Evolutionary conservation across 2,797 vertebrate genomes (phyloP), one percentile per base, ranked within the genome.

Genomic region (Thamnophis elegans): DNA sequence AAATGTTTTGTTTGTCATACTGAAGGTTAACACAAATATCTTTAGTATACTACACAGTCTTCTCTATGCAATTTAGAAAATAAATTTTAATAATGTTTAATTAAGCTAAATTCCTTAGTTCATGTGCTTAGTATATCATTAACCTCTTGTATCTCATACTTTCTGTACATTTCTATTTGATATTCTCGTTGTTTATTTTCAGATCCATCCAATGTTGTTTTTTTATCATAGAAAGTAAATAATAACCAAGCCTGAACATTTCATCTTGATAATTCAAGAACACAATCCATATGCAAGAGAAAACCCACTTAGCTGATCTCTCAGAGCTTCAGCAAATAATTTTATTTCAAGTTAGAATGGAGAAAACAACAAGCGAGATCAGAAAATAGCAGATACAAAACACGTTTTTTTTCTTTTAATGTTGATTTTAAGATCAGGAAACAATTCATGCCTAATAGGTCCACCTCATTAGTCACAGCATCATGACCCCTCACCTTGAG

Each of bases 401-500:
- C 95, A 94, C 94, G n/a, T 86, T 92, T 51, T 58, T 73, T 92
- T 60, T 95, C 91, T 95, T 90, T 89, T 68, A 93, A 89, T 85
- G 22, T 95, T 93, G 92, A 90, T 90, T 82, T 92, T 96, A 86
- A 94, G 91, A 93, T 91, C 73, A 95, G 96, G 97, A 97, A 97
- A 96, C 90, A 96, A 97, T 95, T 96, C 94, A 96, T 97, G 95
- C 94, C 95, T 94, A 95, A 94, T 94, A 96, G 0, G 2, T 92
- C 92, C 95, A 93, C 96, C 96, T 96, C 97, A 97, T 96, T 97
- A 97, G 95, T 97, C 94, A 96, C 96, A 97, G 96, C 88, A 93
- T 94, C 91, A 89, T 95, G 96, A 97, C 97, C 97, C 97, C 94
- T 97, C 97, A 96, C 97, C 97, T 94, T 94, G 93, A 96, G 96